Conservation (phyloP, 1,140 invertebrate species). For the Zaprionus lachaisei region DNA sequence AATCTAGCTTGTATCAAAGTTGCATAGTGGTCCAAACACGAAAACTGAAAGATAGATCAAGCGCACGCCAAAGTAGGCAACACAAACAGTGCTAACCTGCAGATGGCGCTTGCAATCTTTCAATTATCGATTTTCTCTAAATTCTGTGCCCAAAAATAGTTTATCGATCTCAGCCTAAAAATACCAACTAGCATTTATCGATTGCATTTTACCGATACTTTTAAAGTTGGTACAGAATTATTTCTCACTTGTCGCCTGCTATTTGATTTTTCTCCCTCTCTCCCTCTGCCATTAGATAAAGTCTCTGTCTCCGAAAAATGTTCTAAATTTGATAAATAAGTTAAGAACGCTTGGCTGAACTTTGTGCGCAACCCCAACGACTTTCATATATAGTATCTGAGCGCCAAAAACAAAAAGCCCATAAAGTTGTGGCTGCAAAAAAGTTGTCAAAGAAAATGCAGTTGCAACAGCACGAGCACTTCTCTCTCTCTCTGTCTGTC, state of each 20-base stretch:
- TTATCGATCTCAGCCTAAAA: not conserved
- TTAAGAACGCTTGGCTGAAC: constrained; percentile 38
- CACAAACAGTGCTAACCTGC: not conserved
- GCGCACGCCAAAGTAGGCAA: not conserved
- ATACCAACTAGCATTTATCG: constrained; percentile 11
- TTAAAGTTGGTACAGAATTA: not conserved
- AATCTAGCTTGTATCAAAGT: too few relatives aligned
- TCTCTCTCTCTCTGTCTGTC: not conserved
- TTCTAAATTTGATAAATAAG: constrained; percentile 61
- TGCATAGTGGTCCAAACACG: too few relatives aligned
- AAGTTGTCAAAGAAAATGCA: constrained; percentile 58
- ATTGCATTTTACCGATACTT: not conserved
- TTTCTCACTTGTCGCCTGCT: not conserved
- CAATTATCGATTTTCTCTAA: not conserved
- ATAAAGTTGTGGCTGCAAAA: constrained; percentile 52
- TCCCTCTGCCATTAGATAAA: constrained; percentile 8
- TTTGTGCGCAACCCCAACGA: constrained; percentile 31
- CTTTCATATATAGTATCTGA: constrained; percentile 41
- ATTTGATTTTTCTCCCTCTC: not conserved
- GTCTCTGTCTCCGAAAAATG: constrained; percentile 33
- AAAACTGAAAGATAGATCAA: too few relatives aligned
- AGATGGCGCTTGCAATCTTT: not conserved
- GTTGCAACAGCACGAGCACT: constrained; percentile 18
- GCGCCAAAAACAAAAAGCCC: constrained; percentile 35
- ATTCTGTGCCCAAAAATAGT: not conserved